Evolutionary conservation across 2,888 invertebrate genomes (phyloP).

Genomic region (Labia minor): DNA sequence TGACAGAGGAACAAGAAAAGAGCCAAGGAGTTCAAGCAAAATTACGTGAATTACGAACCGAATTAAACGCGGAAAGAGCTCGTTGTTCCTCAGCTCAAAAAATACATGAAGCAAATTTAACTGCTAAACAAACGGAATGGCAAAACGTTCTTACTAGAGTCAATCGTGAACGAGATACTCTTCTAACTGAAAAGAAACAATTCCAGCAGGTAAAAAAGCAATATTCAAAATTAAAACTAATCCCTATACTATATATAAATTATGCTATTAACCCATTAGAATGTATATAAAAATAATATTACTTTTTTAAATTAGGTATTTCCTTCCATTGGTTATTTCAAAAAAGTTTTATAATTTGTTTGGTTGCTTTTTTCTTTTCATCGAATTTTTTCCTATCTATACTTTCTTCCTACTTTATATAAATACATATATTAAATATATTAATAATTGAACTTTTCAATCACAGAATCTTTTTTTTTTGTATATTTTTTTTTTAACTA

Average conservation of each 20-base stretch:
- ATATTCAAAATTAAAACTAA: background rate
- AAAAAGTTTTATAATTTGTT: too few species aligned
- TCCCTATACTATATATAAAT: background rate
- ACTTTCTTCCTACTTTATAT: too few species aligned
- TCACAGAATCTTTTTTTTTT: too few species aligned
- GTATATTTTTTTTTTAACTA: too few species aligned
- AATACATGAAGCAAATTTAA: constrained; percentile 47
- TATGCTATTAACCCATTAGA: background rate
- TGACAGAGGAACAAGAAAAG: constrained; percentile 63
- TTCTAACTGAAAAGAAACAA: constrained; percentile 36
- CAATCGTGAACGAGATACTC: background rate
- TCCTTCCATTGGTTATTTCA: too few species aligned
- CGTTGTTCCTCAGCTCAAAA: constrained; percentile 43
- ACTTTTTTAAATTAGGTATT: constrained; percentile 1
- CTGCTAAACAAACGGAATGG: constrained; percentile 46
- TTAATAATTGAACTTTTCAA: too few species aligned
- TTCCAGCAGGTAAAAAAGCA: constrained; percentile 42
- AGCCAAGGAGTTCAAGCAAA: constrained; percentile 65
- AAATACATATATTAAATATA: too few species aligned
- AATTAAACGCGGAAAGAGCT: constrained; percentile 55
- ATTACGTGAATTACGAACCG: constrained; percentile 62
- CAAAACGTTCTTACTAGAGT: constrained; percentile 40
- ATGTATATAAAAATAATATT: constrained; percentile 17
- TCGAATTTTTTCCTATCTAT: too few species aligned
- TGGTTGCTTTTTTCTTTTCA: too few species aligned